phyloP scores from a whole-genome alignment of 2,888 invertebrate genomes.

The Amblyjoppa proteus region DNA sequence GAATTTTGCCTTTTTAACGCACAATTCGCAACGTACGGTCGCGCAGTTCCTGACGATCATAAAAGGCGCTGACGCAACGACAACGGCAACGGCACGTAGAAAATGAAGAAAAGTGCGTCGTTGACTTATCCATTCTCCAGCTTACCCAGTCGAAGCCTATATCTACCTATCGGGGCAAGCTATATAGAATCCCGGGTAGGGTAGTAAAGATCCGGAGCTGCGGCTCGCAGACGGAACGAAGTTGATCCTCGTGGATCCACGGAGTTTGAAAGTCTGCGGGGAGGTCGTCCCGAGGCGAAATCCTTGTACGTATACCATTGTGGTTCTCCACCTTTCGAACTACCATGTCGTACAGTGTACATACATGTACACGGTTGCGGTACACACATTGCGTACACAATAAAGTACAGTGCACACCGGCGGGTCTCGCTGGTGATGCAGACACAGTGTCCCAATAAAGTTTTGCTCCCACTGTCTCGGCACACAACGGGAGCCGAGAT shows the following conservation, averaged over 20 bases:
- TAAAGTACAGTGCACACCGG: constrained; percentile 35
- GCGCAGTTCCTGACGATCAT: not conserved
- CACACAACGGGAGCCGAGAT: constrained; percentile 16
- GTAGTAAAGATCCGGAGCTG: constrained; percentile 13
- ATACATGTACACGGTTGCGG: not conserved
- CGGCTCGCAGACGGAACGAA: constrained; percentile 7
- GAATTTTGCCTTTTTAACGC: constrained; percentile 29
- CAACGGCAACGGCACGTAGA: not conserved
- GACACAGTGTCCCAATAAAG: constrained; percentile 47
- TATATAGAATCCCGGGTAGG: not conserved
- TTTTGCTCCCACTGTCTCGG: constrained; percentile 16
- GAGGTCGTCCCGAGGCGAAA: constrained; percentile 36
- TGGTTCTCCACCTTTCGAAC: constrained; percentile 28
- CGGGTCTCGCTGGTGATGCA: constrained; percentile 29
- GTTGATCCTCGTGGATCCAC: constrained; percentile 45
- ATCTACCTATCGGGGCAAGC: not conserved
- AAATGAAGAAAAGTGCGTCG: not conserved
- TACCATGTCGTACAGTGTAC: not conserved
- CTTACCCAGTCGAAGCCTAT: not conserved
- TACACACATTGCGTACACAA: constrained; percentile 25
- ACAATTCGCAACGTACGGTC: not conserved
- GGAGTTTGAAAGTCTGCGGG: constrained; percentile 44
- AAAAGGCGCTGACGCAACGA: too few species aligned
- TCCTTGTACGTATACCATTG: constrained; percentile 31
- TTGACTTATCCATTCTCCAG: not conserved